phyloP scores from a whole-genome alignment of 2,888 invertebrate species.

The Phoenoteleia sp. region DNA sequence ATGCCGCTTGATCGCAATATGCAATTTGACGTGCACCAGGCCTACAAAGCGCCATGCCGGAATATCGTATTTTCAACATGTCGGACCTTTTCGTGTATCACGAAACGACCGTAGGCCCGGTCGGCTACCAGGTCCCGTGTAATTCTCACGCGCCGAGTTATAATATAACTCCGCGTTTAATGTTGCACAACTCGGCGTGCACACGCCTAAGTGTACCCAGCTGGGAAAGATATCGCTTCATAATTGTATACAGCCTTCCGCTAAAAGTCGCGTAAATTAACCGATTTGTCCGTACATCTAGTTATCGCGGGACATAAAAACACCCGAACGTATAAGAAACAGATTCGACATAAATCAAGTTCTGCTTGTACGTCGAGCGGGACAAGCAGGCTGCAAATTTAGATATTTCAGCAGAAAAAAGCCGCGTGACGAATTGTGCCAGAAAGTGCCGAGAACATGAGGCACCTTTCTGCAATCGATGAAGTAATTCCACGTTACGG shows the following conservation, averaged over 20 bases:
- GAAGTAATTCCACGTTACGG: not conserved
- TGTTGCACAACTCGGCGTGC: conserved; percentile 54
- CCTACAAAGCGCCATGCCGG: not conserved
- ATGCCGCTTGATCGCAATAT: conserved; percentile 15
- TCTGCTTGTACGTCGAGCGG: not conserved
- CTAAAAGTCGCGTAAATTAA: conserved; percentile 46
- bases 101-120: conserved; percentile 54
- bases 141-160: conserved; percentile 61
- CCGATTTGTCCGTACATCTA: conserved; percentile 47
- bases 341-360: conserved; percentile 6
- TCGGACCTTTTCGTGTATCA: conserved; percentile 53
- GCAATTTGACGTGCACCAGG: not conserved
- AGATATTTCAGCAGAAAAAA: conserved; percentile 30
- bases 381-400: conserved; percentile 15
- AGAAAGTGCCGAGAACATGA: not conserved
- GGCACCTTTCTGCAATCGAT: conserved; percentile 9
- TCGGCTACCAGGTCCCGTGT: conserved; percentile 56
- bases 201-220: conserved; percentile 47
- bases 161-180: conserved; percentile 40
- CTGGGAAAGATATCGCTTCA: conserved; percentile 51
- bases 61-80: conserved; percentile 32
- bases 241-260: conserved; percentile 33
- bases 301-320: conserved; percentile 25
- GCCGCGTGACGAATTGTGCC: not conserved
- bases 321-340: not conserved